These are phyloP conservation scores for Pseudanteris insignis DNA, from an alignment of 2,888 invertebrate species.

Conservation along the genomic window DNA sequence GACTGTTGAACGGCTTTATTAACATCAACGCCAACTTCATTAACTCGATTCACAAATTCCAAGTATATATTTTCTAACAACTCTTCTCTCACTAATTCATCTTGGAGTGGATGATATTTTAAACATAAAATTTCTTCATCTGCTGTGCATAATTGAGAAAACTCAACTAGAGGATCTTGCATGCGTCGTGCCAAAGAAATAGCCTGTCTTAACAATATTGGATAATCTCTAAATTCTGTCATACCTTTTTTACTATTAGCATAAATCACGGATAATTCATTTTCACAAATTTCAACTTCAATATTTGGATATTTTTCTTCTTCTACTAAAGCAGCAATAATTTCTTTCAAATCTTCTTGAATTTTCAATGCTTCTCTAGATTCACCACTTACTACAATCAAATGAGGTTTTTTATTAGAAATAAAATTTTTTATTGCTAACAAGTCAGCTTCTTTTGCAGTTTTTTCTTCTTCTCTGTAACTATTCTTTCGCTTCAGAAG, in stretches of 20 bases:
- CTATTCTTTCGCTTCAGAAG: slow-evolving; percentile 84
- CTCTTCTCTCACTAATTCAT: slow-evolving; percentile 80
- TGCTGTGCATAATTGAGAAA: slow-evolving; percentile 92
- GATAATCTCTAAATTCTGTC: slow-evolving; percentile 92
- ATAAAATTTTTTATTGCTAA: slow-evolving; percentile 82
- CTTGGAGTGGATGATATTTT: slow-evolving; percentile 84
- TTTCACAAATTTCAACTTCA: slow-evolving; percentile 91
- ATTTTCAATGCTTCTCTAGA: slow-evolving; percentile 87
- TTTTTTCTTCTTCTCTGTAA: slow-evolving; percentile 74
- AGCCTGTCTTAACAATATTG: slow-evolving; percentile 88
- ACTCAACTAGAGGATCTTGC: slow-evolving; percentile 96
- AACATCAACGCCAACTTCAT: slow-evolving; percentile 98
- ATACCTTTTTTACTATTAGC: slow-evolving; percentile 88
- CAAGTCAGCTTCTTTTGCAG: slow-evolving; percentile 75
- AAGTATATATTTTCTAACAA: slow-evolving; percentile 84
- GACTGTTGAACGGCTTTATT: slow-evolving; percentile 91
- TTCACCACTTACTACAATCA: slow-evolving; percentile 90
- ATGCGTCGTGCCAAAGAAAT: slow-evolving; percentile 90
- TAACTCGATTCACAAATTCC: slow-evolving; percentile 94
- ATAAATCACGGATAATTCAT: slow-evolving; percentile 91
- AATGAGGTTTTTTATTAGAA: slow-evolving; percentile 89
- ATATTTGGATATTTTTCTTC: slow-evolving; percentile 89
- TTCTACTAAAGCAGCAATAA: slow-evolving; percentile 78
- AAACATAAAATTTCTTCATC: slow-evolving; percentile 97
- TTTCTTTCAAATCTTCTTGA: slow-evolving; percentile 79